These are phyloP conservation scores for Yponomeuta sedellus DNA, from an alignment of 2,888 invertebrate genomes.

Conservation along the genomic window DNA sequence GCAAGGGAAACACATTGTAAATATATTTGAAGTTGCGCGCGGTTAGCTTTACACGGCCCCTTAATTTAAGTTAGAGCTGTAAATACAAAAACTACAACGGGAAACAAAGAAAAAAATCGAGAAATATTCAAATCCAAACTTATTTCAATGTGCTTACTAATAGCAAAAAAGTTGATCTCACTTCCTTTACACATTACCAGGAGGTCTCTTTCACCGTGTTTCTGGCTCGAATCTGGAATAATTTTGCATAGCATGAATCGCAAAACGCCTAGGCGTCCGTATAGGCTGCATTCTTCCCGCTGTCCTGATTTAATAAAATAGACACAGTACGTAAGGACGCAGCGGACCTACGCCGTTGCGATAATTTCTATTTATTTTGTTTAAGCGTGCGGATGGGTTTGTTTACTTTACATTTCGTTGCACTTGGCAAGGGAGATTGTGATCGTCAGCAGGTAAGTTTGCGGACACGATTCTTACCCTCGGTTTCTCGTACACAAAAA, in stretches of 20 bases:
- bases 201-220: conserved; percentile 38
- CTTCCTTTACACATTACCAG: conserved; percentile 15
- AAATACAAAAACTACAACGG: no score
- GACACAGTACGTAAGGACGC: conserved; percentile 44
- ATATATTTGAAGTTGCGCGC: no score
- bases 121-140: background rate
- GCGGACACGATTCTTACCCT: no score
- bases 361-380: conserved; percentile 31
- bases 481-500: no score
- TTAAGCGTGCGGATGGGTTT: conserved; percentile 10
- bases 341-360: conserved; percentile 26
- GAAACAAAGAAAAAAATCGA: background rate
- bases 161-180: conserved; percentile 27
- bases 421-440: no score
- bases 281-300: conserved; percentile 42
- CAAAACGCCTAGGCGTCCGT: conserved; percentile 47
- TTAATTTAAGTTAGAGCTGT: no score
- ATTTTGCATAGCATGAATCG: conserved; percentile 67
- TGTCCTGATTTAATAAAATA: conserved; percentile 67
- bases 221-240: conserved; percentile 59
- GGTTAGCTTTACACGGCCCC: no score
- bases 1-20: no score
- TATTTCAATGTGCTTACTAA: conserved; percentile 37
- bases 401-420: conserved; percentile 9
- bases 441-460: no score